Conservation (phyloP, 2,888 invertebrate species). For the Hartigia nigra region DNA sequence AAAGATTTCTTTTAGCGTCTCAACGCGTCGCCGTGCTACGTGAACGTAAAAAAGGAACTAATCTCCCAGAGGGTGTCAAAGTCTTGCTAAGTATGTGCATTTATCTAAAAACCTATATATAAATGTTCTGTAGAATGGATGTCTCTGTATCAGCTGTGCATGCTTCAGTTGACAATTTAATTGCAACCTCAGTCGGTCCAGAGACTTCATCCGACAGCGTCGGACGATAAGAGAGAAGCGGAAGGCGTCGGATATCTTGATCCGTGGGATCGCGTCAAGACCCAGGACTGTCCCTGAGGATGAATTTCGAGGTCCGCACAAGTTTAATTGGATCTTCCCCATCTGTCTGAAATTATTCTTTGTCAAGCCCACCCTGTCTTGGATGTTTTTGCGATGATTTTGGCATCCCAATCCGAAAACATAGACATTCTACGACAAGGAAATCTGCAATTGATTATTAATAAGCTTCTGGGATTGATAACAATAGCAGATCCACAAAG, state of each 20-base stretch:
- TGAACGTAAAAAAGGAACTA: constrained; percentile 1
- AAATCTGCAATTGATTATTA: background rate
- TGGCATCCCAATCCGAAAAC: background rate
- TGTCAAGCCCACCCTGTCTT: background rate
- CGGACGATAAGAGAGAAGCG: constrained; percentile 2
- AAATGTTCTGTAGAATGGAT: background rate
- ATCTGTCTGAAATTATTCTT: background rate
- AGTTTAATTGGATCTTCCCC: constrained; percentile 42
- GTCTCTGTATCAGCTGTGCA: background rate
- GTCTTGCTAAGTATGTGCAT: no score
- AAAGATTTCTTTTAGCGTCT: background rate
- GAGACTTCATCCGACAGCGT: background rate
- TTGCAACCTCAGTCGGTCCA: constrained; percentile 29
- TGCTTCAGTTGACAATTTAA: constrained; percentile 32
- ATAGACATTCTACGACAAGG: background rate
- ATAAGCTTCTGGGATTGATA: background rate
- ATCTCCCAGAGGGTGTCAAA: background rate
- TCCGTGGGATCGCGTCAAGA: constrained; percentile 5
- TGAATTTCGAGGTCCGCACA: constrained; percentile 21
- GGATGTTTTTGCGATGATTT: background rate
- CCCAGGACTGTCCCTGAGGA: background rate
- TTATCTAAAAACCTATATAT: no score
- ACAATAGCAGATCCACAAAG: background rate
- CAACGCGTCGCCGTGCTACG: constrained; percentile 1
- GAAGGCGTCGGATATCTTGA: constrained; percentile 17